Evolutionary conservation across 2,113 vertebrate species (phyloP), one percentile per base, ranked within the genome.

Genomic region (Pao palembangensis): DNA sequence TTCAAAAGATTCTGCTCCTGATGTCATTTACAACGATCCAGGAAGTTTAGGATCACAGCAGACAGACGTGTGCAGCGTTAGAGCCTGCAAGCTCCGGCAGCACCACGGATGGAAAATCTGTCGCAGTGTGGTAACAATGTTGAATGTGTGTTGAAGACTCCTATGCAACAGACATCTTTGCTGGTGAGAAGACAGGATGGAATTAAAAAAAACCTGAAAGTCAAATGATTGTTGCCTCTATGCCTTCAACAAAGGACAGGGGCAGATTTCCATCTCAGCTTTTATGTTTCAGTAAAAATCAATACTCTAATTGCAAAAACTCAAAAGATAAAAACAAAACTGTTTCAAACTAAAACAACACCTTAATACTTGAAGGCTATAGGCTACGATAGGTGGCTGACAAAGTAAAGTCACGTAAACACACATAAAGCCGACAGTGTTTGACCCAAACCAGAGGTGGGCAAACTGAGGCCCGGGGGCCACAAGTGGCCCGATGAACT

Each of bases 61-160:
- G 43, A 6, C 31, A 23, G 14, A 57, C 55, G 16, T 46, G 42
- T n/a, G 16, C 18, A 8, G 12, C 17, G 14, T 21, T 61, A 0
- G 11, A 17, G 49, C 14, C n/a, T n/a, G 13, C 20, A 6, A 44
- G 21, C 44, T 18, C 21, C 8, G 15, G 34, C 17, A 23, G 16
- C 6, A 18, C 21, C 15, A 46, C 18, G 25, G 31, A 43, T 43
- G 42, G 42, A 51, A 43, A 28, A n/a, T 17, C 46, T 15, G 10
- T 3, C 18, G 4, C 28, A 19, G 23, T 18, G n/a, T 12, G n/a
- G 19, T 52, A 28, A 53, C 48, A 16, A 41, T 41, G 53, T 42
- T 61, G 15, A 61, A 20, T 47, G n/a, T 17, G 61, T n/a, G n/a
- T n/a, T n/a, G 31, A 73, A n/a, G 6, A 53, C 19, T 21, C 21